phyloP scores from a whole-genome alignment of 2,113 vertebrate genomes.

The Patagioenas fasciata region DNA sequence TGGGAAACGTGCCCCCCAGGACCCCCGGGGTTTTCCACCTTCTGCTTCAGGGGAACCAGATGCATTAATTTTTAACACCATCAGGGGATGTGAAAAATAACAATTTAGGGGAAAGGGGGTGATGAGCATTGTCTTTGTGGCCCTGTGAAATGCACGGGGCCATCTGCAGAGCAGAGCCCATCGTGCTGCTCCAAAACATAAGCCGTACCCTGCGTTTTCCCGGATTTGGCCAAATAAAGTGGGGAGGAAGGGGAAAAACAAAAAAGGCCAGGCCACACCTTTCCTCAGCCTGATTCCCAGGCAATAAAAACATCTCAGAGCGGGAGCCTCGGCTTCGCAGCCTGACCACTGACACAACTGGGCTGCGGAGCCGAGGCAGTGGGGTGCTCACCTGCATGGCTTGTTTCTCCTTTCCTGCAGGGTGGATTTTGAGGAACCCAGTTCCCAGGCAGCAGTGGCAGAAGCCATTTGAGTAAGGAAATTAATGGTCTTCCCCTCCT shows the following conservation, averaged over 20 bases:
- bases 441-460: background rate
- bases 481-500: background rate
- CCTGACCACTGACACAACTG: rapidly evolving
- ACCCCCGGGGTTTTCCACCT: background rate
- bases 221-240: background rate
- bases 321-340: background rate
- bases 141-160: background rate
- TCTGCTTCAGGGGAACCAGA: background rate
- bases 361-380: background rate
- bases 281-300: slow-evolving; percentile 22
- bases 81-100: background rate
- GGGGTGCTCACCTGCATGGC: rapidly evolving
- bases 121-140: background rate
- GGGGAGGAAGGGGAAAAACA: background rate
- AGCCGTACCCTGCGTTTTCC: background rate
- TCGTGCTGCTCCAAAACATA: rapidly evolving
- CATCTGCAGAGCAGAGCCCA: background rate
- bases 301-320: slow-evolving; percentile 24
- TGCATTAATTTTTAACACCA: background rate
- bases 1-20: rapidly evolving
- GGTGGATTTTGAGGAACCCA: background rate
- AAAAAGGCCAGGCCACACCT: background rate
- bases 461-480: background rate
- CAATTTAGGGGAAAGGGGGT: background rate
- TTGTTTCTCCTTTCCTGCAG: background rate